Base-by-base conservation (phyloP, 2,888 invertebrate species). In the Meganola albula region DNA sequence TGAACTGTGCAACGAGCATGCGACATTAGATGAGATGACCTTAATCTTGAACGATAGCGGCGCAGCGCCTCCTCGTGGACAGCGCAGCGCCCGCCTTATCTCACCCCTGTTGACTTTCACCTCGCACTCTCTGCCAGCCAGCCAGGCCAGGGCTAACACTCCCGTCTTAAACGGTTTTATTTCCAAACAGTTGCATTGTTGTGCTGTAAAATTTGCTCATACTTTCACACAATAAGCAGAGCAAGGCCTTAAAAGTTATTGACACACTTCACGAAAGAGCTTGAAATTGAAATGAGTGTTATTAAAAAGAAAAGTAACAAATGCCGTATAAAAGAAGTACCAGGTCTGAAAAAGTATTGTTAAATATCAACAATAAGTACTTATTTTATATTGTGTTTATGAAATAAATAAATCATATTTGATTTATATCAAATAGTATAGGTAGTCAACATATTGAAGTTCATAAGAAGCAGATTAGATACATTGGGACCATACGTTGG, bases 41-140 rank as follows among this genome's bases (percentile, higher is more conserved):
- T 83, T 82, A 78, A 72, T 80, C 84, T 84, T 84, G 84, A 84
- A 83, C 82, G 83, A 82, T 83, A 79, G 67, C n/a, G 67, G 63
- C 53, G 44, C 34, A 34, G 31, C 24, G 26, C 43, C 42, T 30
- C 48, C 8, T 3, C 20, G 20, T 50, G 66, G 59, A 58, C 67
- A 59, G 64, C 59, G 74, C 68, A n/a, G n/a, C n/a, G n/a, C 70
- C 63, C 66, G 60, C 60, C 60, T 75, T 80, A 75, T 79, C 75
- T 61, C 60, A 41, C 63, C 67, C 67, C 69, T 68, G 69, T 73
- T 70, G 70, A 63, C 59, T 63, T 58, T 63, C 55, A 46, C 55
- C 55, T 62, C 50, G 35, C 37, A 26, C 31, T 34, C 24, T 29
- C n/a, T n/a, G n/a, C n/a, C n/a, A n/a, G n/a, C n/a, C n/a, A n/a